Conservation (phyloP, 53 echinoderm and acorn worm genomes). For the Henricia sp. region DNA sequence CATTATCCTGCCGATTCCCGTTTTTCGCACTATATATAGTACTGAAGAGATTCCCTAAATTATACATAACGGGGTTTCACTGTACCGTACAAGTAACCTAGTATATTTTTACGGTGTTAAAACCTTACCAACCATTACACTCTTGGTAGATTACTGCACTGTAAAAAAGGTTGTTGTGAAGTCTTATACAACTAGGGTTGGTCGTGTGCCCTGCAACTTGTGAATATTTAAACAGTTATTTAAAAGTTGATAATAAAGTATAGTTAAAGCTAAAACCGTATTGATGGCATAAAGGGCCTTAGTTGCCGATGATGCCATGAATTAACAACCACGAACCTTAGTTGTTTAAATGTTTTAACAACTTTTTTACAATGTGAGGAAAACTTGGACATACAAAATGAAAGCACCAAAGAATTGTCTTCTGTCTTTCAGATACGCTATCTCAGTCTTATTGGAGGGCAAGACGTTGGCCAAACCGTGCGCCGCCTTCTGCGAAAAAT, state of each 20-base stretch:
- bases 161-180: neutral
- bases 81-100: no score
- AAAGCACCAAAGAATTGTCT: neutral
- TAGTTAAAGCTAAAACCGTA: no score
- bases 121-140: neutral
- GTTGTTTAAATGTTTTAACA: neutral
- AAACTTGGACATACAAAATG: neutral
- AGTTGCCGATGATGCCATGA: neutral
- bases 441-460: constrained; percentile 46
- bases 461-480: constrained; percentile 25
- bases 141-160: neutral
- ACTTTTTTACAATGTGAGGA: neutral
- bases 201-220: neutral
- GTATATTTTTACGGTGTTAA: no score
- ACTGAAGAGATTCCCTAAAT: no score
- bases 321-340: no score
- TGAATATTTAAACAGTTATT: no score
- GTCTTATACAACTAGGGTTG: neutral
- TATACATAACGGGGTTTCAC: no score
- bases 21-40: no score
- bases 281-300: neutral
- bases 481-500: constrained; percentile 30
- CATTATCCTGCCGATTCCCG: neutral
- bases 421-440: constrained; percentile 39
- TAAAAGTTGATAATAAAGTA: no score